Base-by-base conservation (phyloP, 2,888 invertebrate genomes). In the Campoletis raptor region DNA sequence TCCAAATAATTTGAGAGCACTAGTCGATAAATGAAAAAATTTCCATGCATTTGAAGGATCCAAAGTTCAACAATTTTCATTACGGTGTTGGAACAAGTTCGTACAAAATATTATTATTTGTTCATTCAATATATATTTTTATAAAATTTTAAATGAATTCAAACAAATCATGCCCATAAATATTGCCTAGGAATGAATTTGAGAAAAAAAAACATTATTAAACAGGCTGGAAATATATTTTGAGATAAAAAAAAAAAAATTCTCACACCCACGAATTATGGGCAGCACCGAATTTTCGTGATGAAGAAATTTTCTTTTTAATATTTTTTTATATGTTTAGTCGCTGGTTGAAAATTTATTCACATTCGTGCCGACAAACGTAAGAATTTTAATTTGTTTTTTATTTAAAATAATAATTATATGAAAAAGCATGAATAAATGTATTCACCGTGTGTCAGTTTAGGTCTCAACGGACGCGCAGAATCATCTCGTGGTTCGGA, bases 401-500 rank as follows among this genome's bases (percentile, higher is more conserved):
- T 30, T 61, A 1, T 15, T 15, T n/a, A 15, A 57, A 70, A 69
- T 40, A 9, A 67, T 45, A 54, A 69, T 45, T 42, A 52, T 40
- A 30, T 57, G 45, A 45, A 72, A n/a, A 37, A 18, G 12, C 5
- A 36, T 24, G n/a, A 36, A 67, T 78, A 45, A 36, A 67, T 69
- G 36, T 77, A 78, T 52, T 77, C 40, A 77, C 74, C 76, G 61
- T 72, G 42, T 82, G 79, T 76, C 83, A 80, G 79, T 67, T 85
- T 67, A 66, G 78, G 64, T 77, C 82, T 85, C 84, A 84, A 42
- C 87, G 90, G 88, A 90, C 90, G 91, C 91, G 91, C 91, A 90
- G 90, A 90, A 91, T 90, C 91, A 91, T 91, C 88, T 88, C 86
- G 85, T 85, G 88, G 85, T 83, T 85, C 15, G 73, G 37, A 83